These are phyloP conservation scores for Ibycter americanus DNA, from an alignment of 2,797 vertebrate genomes.

Conservation along the genomic window DNA sequence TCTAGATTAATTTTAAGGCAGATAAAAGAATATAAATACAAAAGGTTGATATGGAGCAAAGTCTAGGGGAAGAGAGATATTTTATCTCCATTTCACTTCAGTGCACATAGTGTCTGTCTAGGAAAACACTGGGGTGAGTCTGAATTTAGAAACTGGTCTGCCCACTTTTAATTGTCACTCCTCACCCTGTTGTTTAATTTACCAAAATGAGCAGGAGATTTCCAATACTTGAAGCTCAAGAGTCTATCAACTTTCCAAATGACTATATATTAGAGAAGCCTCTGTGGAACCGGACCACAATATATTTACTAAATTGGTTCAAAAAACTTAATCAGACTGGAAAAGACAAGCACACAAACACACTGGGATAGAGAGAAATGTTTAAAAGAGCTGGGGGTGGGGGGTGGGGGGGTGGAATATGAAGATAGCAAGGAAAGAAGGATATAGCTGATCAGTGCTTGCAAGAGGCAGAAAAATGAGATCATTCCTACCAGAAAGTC, in stretches of 20 bases:
- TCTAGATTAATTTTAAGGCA: not conserved
- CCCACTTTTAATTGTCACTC: fast-evolving
- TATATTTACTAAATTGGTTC: not conserved
- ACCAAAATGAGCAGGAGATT: not conserved
- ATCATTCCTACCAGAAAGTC: not conserved
- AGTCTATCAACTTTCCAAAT: not conserved
- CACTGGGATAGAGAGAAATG: not conserved
- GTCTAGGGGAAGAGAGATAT: not conserved
- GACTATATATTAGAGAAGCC: not conserved
- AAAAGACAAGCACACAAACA: not conserved
- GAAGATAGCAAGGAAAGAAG: not conserved
- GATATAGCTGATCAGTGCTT: not conserved
- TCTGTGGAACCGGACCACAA: not conserved
- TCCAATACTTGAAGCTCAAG: not conserved
- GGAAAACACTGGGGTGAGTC: not conserved
- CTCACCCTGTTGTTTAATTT: not conserved
- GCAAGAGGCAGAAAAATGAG: not conserved
- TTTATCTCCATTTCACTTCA: not conserved
- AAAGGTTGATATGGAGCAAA: not conserved
- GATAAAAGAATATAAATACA: not conserved
- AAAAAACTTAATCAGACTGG: not conserved
- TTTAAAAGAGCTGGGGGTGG: not conserved
- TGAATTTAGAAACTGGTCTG: not conserved
- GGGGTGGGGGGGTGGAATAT: not conserved
- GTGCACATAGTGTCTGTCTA: not conserved